Percentiles rank a stretch among this genome's conserved stretches.
Conservation (phyloP, 1,140 invertebrate genomes). For the Bradysia coprophila region DNA sequence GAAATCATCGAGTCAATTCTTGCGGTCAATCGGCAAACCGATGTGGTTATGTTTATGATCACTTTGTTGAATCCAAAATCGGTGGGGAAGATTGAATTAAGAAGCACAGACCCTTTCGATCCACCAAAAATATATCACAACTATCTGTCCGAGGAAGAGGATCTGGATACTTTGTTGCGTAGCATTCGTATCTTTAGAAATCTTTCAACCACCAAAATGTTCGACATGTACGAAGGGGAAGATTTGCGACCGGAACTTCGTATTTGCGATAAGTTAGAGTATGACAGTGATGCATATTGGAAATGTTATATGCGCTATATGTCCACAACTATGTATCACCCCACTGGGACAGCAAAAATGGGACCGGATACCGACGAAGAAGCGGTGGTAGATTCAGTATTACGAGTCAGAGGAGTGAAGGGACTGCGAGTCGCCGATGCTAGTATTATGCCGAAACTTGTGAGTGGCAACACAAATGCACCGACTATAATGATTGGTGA, state of each 20-base stretch:
- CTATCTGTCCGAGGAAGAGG: conserved; percentile 41
- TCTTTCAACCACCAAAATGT: conserved; percentile 24
- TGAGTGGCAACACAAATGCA: conserved; percentile 3
- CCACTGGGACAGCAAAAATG: conserved; percentile 59
- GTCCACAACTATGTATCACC: conserved; percentile 17
- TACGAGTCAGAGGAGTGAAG: conserved; percentile 31
- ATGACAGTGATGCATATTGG: conserved; percentile 20
- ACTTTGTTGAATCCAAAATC: conserved; percentile 28
- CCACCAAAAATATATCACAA: conserved; percentile 58
- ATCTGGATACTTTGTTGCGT: conserved; percentile 40
- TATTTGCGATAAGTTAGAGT: conserved; percentile 21
- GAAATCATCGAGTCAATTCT: conserved; percentile 15
- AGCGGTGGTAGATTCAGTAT: conserved; percentile 26
- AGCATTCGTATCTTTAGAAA: conserved; percentile 28
- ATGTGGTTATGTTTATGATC: conserved; percentile 15
- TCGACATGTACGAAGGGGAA: conserved; percentile 27
- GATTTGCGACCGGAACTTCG: conserved; percentile 25
- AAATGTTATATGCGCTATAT: conserved; percentile 12
- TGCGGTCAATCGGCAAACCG: not conserved
- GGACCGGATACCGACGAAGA: conserved; percentile 17
- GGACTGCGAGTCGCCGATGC: conserved; percentile 53
- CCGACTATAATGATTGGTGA: conserved; percentile 30
- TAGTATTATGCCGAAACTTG: conserved; percentile 4
- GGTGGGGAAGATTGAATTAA: conserved; percentile 28
- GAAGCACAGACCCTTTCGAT: conserved; percentile 35